A percentile compares a stretch with the other conserved stretches of the same genome.
These are phyloP conservation scores for Phoxinus dragarum DNA, from an alignment of 2,797 vertebrate genomes.

Conservation along the genomic window DNA sequence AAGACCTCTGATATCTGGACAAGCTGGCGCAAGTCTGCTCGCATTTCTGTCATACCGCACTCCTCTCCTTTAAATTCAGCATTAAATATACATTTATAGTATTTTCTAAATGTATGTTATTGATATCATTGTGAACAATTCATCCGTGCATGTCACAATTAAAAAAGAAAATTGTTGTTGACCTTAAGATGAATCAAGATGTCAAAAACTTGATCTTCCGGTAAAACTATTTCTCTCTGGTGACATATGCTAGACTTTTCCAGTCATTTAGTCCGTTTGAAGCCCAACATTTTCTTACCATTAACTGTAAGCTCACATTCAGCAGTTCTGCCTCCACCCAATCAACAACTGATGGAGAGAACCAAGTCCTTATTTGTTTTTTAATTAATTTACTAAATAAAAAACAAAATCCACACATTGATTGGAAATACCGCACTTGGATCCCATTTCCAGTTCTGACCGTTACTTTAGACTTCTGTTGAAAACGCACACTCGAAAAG, in stretches of 20 bases:
- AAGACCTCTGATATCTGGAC: conserved; percentile 44
- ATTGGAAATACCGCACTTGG: background rate
- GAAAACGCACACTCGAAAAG: background rate
- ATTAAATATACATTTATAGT: background rate
- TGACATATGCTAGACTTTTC: background rate
- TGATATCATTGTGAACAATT: background rate
- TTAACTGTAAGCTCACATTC: background rate
- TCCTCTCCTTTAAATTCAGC: conserved; percentile 6
- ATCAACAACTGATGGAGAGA: background rate
- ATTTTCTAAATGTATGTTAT: background rate
- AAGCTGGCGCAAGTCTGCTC: conserved; percentile 65
- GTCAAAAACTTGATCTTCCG: too few relatives aligned
- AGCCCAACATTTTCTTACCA: background rate
- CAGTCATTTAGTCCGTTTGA: background rate
- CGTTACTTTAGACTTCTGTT: background rate
- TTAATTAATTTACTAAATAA: too few relatives aligned
- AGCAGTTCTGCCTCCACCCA: background rate
- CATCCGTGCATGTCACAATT: background rate
- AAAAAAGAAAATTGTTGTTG: too few relatives aligned
- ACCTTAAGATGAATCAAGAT: background rate
- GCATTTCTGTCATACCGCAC: conserved; percentile 68
- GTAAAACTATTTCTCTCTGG: background rate
- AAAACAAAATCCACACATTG: background rate
- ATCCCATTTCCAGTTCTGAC: conserved; percentile 2
- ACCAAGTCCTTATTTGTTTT: too few relatives aligned